A percentile compares a stretch with the other conserved stretches of the same genome.
These are phyloP conservation scores for Scyliorhinus canicula DNA, from an alignment of 2,797 vertebrate genomes.

Conservation along the genomic window DNA sequence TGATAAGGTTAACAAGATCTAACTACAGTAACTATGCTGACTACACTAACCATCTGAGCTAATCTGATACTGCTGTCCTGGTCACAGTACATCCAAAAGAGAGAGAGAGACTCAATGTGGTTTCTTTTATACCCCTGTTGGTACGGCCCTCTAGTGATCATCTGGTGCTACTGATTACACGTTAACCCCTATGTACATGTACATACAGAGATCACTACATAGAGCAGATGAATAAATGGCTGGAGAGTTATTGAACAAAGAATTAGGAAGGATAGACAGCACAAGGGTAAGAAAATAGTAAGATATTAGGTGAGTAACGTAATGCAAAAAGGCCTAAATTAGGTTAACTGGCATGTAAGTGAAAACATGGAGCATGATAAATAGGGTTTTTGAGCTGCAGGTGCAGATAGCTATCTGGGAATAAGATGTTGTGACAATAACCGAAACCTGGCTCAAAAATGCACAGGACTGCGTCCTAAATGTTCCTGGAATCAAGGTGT, in stretches of 20 bases:
- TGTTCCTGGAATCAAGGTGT: background rate
- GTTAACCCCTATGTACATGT: too few relatives aligned
- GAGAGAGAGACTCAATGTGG: too few relatives aligned
- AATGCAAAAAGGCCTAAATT: background rate
- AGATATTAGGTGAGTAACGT: background rate
- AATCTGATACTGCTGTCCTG: too few relatives aligned
- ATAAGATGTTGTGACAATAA: background rate
- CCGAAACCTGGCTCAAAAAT: background rate
- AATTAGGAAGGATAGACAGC: background rate
- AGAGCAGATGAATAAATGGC: background rate
- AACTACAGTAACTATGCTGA: too few relatives aligned
- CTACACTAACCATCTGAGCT: too few relatives aligned
- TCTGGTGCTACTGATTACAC: too few relatives aligned
- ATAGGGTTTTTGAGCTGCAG: background rate
- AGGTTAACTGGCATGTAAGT: background rate
- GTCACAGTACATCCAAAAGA: too few relatives aligned
- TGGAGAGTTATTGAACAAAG: background rate
- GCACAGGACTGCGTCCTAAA: background rate
- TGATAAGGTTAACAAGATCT: too few relatives aligned
- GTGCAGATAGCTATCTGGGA: background rate
- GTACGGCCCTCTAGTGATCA: too few relatives aligned
- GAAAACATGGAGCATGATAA: background rate
- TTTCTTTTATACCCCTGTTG: too few relatives aligned
- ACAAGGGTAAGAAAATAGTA: background rate
- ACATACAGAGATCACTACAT: too few relatives aligned